Evolutionary conservation across 2,797 vertebrate species (phyloP), one percentile per base, ranked within the genome.

Genomic region (Heliangelus exortis): DNA sequence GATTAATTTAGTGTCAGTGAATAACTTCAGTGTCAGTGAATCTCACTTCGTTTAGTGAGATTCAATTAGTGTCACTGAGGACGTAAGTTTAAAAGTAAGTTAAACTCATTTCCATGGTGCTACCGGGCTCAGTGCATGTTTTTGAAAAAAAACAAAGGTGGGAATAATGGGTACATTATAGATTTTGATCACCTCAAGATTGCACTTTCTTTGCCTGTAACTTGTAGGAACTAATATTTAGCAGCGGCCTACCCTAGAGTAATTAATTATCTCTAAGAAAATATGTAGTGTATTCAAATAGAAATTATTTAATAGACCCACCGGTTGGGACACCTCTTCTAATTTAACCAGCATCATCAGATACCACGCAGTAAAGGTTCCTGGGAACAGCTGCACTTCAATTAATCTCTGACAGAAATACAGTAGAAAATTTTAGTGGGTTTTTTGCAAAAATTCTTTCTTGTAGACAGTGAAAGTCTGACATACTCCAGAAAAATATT

Each of bases 391-490:
- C 7, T 63, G 19, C 12, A 71, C 21, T 57, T 77, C 17, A 34
- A 28, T 31, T 21, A 0, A 0, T 33, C 51, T 68, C 19, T 41
- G 25, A 68, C 11, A 31, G 5, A 66, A 43, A 65, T 7, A n/a
- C 1, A 48, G 10, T 16, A 65, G 33, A 65, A 19, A 3, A 3
- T 8, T 72, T 65, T 17, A 57, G 15, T 41, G 15, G 1, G 14
- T 53, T 53, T 78, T 33, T 9, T 61, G 22, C 4, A 81, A 12
- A 47, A 18, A 28, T 26, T 1, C 14, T 53, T 54, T 73, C 20
- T 23, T 14, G 10, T 65, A 50, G 12, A 31, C 8, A 10, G 4
- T 61, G 54, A 33, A 87, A 87, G 41, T 29, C 20, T 62, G 48
- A 45, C 6, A 47, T 15, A 68, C 11, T 87, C 6, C 8, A 75